These are phyloP conservation scores for Andrena trimmerana DNA, from an alignment of 2,888 invertebrate species.

Conservation along the genomic window DNA sequence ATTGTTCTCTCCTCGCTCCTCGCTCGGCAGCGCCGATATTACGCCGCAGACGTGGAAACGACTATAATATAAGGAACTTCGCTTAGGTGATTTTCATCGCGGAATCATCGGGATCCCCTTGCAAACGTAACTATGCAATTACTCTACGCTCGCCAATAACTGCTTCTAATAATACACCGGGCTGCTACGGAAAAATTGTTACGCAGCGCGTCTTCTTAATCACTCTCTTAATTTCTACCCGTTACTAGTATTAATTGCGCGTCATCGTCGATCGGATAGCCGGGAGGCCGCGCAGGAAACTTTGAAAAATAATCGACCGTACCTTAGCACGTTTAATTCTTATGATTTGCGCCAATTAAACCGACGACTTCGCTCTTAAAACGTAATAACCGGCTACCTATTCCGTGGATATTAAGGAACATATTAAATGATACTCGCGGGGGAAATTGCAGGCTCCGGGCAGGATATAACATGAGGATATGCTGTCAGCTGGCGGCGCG, in stretches of 20 bases:
- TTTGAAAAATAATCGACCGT: constrained; percentile 15
- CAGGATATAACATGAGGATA: constrained; percentile 8
- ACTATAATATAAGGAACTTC: background rate
- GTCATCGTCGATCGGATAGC: constrained; percentile 26
- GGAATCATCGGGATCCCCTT: background rate
- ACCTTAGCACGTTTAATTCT: constrained; percentile 23
- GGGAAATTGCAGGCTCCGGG: constrained; percentile 21
- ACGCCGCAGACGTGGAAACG: background rate
- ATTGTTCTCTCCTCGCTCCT: too few species aligned
- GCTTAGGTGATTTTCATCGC: constrained; percentile 15
- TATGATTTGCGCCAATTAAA: constrained; percentile 49
- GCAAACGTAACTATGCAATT: constrained; percentile 28
- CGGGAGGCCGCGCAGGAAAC: background rate
- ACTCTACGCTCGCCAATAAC: constrained; percentile 44
- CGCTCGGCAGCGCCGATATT: background rate
- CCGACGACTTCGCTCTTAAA: constrained; percentile 12
- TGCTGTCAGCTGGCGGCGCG: constrained; percentile 1
- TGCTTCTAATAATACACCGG: constrained; percentile 46
- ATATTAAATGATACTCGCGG: constrained; percentile 21
- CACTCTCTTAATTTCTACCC: constrained; percentile 37
- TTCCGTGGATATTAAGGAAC: constrained; percentile 17
- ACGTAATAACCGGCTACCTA: constrained; percentile 8
- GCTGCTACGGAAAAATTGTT: background rate
- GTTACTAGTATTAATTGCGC: constrained; percentile 28
- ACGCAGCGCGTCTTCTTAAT: constrained; percentile 8